A percentile compares a stretch with the other conserved stretches of the same genome.
Conservation (phyloP, 2,113 vertebrate species). For the Bungarus multicinctus region DNA sequence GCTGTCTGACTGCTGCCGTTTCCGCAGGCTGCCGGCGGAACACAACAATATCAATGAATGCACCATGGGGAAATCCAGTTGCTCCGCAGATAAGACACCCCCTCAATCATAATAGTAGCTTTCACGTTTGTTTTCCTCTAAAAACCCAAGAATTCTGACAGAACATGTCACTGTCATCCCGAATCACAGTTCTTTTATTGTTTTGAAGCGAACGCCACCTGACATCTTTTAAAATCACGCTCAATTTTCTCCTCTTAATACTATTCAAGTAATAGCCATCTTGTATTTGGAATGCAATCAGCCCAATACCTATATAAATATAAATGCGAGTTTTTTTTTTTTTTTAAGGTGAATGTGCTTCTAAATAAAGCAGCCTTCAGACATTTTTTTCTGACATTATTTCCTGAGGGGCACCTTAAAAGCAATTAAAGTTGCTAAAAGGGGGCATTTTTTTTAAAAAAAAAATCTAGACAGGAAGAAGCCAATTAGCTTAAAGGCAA, state of each 20-base stretch:
- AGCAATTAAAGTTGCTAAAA: constrained; percentile 19
- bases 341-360: constrained; percentile 47
- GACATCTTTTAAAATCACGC: constrained; percentile 46
- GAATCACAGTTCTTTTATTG: constrained; percentile 52
- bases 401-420: constrained; percentile 35
- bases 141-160: constrained; percentile 42
- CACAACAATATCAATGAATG: constrained; percentile 65
- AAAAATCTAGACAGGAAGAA: neutral
- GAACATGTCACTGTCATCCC: constrained; percentile 47
- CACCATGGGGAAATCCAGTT: constrained; percentile 56
- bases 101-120: constrained; percentile 49
- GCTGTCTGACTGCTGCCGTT: too few species aligned
- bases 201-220: constrained; percentile 42
- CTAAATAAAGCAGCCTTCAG: constrained; percentile 38
- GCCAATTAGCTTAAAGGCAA: constrained; percentile 11
- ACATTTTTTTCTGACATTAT: neutral
- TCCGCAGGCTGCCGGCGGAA: too few species aligned
- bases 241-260: constrained; percentile 45
- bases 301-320: constrained; percentile 28
- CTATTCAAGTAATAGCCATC: constrained; percentile 46
- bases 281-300: constrained; percentile 55
- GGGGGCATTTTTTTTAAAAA: neutral
- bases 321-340: neutral
- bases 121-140: constrained; percentile 29
- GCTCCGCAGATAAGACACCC: constrained; percentile 45